Percentiles rank a stretch among this genome's conserved stretches.
Conservation (phyloP, 2,797 vertebrate genomes). For the Sciurus carolinensis region DNA sequence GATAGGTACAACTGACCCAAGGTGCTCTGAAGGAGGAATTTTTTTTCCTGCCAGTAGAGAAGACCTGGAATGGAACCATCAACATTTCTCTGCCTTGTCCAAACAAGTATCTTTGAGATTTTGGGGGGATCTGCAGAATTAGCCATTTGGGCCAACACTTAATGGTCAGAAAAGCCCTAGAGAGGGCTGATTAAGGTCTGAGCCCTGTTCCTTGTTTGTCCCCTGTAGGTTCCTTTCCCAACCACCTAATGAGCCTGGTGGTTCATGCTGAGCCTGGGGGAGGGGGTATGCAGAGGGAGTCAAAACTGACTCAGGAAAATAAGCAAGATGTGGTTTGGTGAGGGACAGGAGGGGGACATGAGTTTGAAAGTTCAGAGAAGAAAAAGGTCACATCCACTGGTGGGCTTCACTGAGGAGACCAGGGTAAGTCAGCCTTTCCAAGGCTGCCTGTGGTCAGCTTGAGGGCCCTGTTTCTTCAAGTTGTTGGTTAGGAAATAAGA, state of each 20-base stretch:
- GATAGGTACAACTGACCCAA: neutral
- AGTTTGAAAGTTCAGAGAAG: neutral
- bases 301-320: neutral
- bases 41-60: neutral
- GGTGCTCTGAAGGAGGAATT: neutral
- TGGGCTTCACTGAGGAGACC: neutral
- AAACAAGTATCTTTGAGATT: neutral
- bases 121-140: neutral
- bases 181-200: neutral
- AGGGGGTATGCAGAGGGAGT: fast-evolving
- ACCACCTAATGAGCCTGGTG: neutral
- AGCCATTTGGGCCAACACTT: neutral
- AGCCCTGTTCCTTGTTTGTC: neutral
- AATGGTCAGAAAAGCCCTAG: neutral
- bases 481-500: neutral
- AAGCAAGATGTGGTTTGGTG: neutral
- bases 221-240: neutral
- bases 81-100: neutral
- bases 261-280: neutral
- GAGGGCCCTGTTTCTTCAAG: neutral
- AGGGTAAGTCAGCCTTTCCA: neutral
- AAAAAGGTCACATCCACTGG: neutral
- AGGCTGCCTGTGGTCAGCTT: neutral
- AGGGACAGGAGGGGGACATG: neutral
- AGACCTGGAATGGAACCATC: neutral